Conservation (phyloP, 2,888 invertebrate genomes). For the Drosophila cracens region DNA sequence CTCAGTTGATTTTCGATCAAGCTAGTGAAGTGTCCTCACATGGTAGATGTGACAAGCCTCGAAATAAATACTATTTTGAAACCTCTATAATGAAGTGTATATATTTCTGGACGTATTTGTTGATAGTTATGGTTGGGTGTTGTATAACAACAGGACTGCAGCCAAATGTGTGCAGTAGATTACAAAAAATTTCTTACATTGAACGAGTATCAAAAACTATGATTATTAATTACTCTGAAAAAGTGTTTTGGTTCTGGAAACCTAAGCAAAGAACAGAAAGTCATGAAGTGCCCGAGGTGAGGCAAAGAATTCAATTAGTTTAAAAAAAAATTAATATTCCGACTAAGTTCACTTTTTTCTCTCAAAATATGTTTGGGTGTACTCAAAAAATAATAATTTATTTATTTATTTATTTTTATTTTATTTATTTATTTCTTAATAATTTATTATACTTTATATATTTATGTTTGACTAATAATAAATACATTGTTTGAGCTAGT, state of each 20-base stretch:
- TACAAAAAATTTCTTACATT: rapidly evolving
- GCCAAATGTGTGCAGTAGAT: neutral
- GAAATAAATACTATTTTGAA: neutral
- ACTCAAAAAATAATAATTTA: too few species aligned
- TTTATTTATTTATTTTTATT: too few species aligned
- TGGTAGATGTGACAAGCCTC: neutral
- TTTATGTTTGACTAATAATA: neutral
- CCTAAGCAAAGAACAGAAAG: neutral
- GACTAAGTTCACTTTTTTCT: too few species aligned
- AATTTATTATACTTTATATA: neutral
- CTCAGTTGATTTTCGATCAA: constrained; percentile 35
- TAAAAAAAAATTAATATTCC: neutral
- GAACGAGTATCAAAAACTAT: neutral
- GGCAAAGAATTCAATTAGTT: neutral
- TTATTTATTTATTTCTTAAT: too few species aligned
- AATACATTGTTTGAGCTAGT: neutral
- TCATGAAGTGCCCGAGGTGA: constrained; percentile 7
- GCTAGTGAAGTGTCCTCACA: neutral
- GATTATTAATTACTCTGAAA: neutral
- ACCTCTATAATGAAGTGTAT: constrained; percentile 1
- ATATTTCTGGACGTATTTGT: neutral
- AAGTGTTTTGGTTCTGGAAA: neutral
- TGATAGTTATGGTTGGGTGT: neutral
- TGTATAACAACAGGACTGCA: neutral
- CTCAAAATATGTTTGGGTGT: too few species aligned